Conservation (phyloP, 1,140 invertebrate genomes). For the Semibalanus balanoides region DNA sequence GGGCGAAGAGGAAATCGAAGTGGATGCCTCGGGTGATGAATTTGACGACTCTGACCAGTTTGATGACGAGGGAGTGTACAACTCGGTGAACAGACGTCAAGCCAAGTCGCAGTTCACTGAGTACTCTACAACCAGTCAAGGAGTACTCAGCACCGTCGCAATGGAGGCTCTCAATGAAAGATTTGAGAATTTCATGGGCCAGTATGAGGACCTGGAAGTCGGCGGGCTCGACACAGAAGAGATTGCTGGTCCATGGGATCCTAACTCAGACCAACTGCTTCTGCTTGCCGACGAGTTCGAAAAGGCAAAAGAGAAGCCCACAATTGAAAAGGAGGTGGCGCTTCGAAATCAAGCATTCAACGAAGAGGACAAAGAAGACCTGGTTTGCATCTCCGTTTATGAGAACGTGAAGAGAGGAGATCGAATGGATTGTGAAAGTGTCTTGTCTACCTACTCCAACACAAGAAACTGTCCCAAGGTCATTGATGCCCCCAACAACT, state of each 20-base stretch:
- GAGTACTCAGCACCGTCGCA: conserved; percentile 71
- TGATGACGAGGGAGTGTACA: conserved; percentile 32
- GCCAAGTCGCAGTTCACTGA: conserved; percentile 81
- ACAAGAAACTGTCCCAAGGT: conserved; percentile 79
- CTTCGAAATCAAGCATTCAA: conserved; percentile 39
- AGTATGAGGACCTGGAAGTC: conserved; percentile 77
- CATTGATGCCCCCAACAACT: conserved; percentile 55
- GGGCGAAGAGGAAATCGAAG: conserved; percentile 23
- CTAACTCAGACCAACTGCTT: conserved; percentile 48
- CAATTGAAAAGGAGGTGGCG: conserved; percentile 29
- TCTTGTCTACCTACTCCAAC: conserved; percentile 77
- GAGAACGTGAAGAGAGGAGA: conserved; percentile 46
- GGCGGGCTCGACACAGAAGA: conserved; percentile 75
- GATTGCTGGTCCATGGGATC: conserved; percentile 61
- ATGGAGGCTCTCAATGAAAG: conserved; percentile 68
- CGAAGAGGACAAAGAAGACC: conserved; percentile 41
- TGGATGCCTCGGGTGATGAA: conserved; percentile 17
- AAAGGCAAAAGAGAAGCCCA: conserved; percentile 22
- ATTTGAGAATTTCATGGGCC: conserved; percentile 78
- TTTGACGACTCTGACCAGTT: conserved; percentile 22
- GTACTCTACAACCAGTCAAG: conserved; percentile 86
- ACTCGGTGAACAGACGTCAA: conserved; percentile 42
- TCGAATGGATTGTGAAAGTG: conserved; percentile 87
- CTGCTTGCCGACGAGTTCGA: conserved; percentile 43
- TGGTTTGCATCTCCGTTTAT: conserved; percentile 42